Evolutionary conservation across 2,888 invertebrate genomes (phyloP).

Genomic region (Euproctis similis): DNA sequence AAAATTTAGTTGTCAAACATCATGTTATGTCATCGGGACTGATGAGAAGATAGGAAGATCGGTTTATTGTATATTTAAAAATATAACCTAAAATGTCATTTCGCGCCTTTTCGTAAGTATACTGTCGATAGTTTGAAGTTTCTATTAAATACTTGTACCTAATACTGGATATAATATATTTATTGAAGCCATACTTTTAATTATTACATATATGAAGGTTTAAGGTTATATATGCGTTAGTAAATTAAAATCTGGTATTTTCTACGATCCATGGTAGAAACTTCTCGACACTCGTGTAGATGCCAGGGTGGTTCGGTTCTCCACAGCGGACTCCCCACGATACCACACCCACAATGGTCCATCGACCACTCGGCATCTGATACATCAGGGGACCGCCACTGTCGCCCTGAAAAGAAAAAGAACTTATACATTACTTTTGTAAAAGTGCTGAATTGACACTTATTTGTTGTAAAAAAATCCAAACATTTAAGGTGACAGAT

Average conservation of each 20-base stretch:
- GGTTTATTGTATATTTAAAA: too few relatives aligned
- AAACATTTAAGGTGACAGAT: too few relatives aligned
- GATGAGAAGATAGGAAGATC: too few relatives aligned
- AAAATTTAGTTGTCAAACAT: too few relatives aligned
- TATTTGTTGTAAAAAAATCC: too few relatives aligned
- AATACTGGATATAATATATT: not conserved
- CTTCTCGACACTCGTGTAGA: slow-evolving; percentile 84
- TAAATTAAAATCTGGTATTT: slow-evolving; percentile 60
- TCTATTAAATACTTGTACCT: not conserved
- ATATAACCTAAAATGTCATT: too few relatives aligned
- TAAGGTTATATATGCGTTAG: too few relatives aligned
- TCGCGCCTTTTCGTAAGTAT: too few relatives aligned
- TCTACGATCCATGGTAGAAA: slow-evolving; percentile 83
- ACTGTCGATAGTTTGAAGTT: too few relatives aligned
- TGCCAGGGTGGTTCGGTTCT: slow-evolving; percentile 82
- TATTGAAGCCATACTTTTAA: not conserved
- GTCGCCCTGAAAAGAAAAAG: slow-evolving; percentile 78
- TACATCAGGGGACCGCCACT: slow-evolving; percentile 89
- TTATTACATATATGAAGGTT: not conserved
- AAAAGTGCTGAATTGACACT: too few relatives aligned
- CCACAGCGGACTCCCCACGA: slow-evolving; percentile 92
- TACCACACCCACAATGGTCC: slow-evolving; percentile 87
- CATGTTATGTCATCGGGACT: too few relatives aligned
- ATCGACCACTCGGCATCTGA: slow-evolving; percentile 82
- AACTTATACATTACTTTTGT: not conserved